Base-by-base conservation (phyloP, 2,113 vertebrate genomes). In the Campylomormyrus tamandua region DNA sequence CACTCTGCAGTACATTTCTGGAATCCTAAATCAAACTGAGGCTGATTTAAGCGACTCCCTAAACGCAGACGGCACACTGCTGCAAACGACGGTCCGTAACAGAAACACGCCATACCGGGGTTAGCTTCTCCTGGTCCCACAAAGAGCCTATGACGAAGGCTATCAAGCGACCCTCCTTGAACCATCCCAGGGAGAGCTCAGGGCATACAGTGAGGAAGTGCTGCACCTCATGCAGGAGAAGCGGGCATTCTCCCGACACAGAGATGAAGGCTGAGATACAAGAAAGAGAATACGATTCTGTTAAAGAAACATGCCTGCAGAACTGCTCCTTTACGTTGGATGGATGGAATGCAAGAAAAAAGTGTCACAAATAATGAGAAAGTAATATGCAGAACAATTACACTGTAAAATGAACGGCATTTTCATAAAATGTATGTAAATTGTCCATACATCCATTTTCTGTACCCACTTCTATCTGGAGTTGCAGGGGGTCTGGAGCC, bases 111-210 rank as follows among this genome's bases (percentile, higher is more conserved):
- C 83, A n/a, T 49, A 85, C 45, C 46, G 1, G 2, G 45, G 15
- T 85, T 27, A 98, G 97, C 88, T 95, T 94, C 80, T 98, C 97
- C 93, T 97, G 90, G 88, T 97, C 97, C 97, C 97, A 97, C 27
- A 96, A 95, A 0, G 96, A 97, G 42, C 96, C 96, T 0, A 97
- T 97, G 94, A 97, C 95, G 93, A 97, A 97, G 0, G 97, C 96
- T 42, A 96, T 95, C 0, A 97, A 96, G 3, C 95, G 85, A 7
- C 96, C 97, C 88, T 97, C 95, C 91, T 96, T 94, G 84, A 97
- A 97, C 96, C 96, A 97, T 91, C 96, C 96, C 1, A 97, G 93
- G 21, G 97, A 97, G 49, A 97, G 94, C 94, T 97, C 97, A 0
- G 97, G 97, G 89, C 97, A 97, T 58, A 97, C 94, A 88, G 94